These are phyloP conservation scores for Triplophysa siluroides DNA, from an alignment of 2,113 vertebrate species.

Conservation along the genomic window DNA sequence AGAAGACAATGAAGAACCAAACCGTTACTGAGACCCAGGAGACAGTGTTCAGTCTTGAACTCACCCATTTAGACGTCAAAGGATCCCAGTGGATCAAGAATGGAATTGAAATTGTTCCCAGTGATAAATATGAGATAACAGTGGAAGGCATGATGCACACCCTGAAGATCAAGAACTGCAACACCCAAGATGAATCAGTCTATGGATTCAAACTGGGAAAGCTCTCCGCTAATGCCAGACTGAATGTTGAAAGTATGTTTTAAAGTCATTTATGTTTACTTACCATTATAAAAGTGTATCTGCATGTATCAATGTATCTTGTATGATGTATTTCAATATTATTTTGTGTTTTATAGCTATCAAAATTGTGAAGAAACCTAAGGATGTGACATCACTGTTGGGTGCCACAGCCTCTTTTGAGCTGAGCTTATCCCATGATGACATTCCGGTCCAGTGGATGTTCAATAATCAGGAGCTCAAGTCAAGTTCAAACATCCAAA, in stretches of 20 bases:
- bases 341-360: constrained; percentile 77
- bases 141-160: constrained; percentile 82
- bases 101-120: constrained; percentile 82
- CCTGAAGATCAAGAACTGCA: constrained; percentile 86
- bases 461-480: constrained; percentile 85
- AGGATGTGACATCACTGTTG: constrained; percentile 91
- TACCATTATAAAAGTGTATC: neutral
- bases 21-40: constrained; percentile 94
- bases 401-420: constrained; percentile 87
- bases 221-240: constrained; percentile 89
- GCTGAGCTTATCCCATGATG: constrained; percentile 90
- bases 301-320: neutral
- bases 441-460: constrained; percentile 92
- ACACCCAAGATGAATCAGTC: constrained; percentile 86
- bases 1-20: constrained; percentile 94
- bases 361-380: constrained; percentile 95
- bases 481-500: constrained; percentile 78
- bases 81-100: constrained; percentile 97
- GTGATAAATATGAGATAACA: constrained; percentile 85
- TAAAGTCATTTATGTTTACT: neutral
- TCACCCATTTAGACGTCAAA: constrained; percentile 88
- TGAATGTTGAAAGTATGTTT: constrained; percentile 93
- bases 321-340: neutral
- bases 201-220: constrained; percentile 96
- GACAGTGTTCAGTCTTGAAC: constrained; percentile 87